A percentile compares a stretch with the other conserved stretches of the same genome.
Evolutionary conservation across 2,113 vertebrate species (phyloP).

Genomic region (Cyprinodon brontotheroides): DNA sequence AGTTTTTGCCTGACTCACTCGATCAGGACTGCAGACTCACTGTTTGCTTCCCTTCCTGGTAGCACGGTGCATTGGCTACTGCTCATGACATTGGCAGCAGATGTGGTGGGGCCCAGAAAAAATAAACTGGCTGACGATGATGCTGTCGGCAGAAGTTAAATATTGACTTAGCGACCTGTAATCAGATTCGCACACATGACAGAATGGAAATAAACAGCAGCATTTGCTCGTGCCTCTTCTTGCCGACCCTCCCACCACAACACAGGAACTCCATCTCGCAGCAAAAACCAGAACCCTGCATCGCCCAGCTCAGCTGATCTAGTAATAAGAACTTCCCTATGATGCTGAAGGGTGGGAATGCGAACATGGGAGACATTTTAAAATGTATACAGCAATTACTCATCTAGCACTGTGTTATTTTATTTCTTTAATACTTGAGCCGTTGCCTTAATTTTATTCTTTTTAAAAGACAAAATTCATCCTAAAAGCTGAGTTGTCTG

Average conservation of each 20-base stretch:
- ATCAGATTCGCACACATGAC: slow-evolving; percentile 83
- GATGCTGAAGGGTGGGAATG: slow-evolving; percentile 60
- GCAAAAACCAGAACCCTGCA: slow-evolving; percentile 52
- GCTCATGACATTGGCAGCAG: slow-evolving; percentile 75
- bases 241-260: slow-evolving; percentile 73
- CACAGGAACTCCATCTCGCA: slow-evolving; percentile 61
- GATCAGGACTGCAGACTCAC: slow-evolving; percentile 56
- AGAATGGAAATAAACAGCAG: slow-evolving; percentile 83
- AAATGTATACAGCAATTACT: slow-evolving; percentile 56
- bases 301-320: slow-evolving; percentile 63
- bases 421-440: slow-evolving; percentile 19
- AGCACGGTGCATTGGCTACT: slow-evolving; percentile 70
- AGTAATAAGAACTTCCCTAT: slow-evolving; percentile 67
- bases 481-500: slow-evolving; percentile 6
- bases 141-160: slow-evolving; percentile 82
- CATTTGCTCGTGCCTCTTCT: slow-evolving; percentile 67
- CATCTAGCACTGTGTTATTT: slow-evolving; percentile 33
- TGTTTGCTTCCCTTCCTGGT: slow-evolving; percentile 71
- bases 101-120: slow-evolving; percentile 72
- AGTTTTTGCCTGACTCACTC: slow-evolving; percentile 38
- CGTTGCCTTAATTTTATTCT: slow-evolving; percentile 18
- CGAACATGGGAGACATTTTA: slow-evolving; percentile 59
- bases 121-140: slow-evolving; percentile 77
- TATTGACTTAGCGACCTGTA: slow-evolving; percentile 85
- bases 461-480: slow-evolving; percentile 30